These are phyloP conservation scores for Palaemon carinicauda DNA, from an alignment of 1,140 invertebrate genomes.

Conservation along the genomic window DNA sequence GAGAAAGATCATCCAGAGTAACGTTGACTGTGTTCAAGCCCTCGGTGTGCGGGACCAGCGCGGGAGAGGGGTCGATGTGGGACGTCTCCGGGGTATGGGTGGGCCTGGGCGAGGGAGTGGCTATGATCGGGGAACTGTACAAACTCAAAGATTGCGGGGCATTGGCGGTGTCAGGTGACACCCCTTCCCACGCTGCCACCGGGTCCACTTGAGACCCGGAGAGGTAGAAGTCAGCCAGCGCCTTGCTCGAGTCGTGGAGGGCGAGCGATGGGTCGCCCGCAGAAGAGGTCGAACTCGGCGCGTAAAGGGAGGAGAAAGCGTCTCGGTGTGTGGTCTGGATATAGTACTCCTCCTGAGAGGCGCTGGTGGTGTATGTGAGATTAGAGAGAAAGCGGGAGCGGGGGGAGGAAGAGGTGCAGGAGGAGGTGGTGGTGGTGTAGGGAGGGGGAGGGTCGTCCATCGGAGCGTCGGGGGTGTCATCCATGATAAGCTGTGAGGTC, in stretches of 20 bases:
- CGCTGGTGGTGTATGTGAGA: background rate
- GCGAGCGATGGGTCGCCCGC: background rate
- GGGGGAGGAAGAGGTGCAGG: background rate
- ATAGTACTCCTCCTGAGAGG: background rate
- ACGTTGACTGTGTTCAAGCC: background rate
- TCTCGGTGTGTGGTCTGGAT: background rate
- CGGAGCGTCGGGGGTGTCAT: conserved; percentile 37
- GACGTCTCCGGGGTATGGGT: conserved; percentile 14
- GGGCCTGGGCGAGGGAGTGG: conserved; percentile 14
- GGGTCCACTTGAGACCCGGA: background rate
- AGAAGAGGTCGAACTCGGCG: background rate
- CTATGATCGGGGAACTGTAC: conserved; percentile 27
- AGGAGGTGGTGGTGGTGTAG: background rate
- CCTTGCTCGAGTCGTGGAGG: background rate
- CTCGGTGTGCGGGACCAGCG: background rate
- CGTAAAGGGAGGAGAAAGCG: background rate
- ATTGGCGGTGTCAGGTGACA: conserved; percentile 32
- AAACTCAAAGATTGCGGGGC: conserved; percentile 26
- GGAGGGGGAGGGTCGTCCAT: conserved; percentile 11
- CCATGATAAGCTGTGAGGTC: conserved; percentile 40
- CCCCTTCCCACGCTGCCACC: conserved; percentile 29
- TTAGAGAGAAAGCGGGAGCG: background rate
- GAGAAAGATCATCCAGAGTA: background rate
- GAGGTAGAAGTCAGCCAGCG: background rate
- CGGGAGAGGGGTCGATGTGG: background rate